Evolutionary conservation across 92 coral and sea anemone species (phyloP).

Genomic region (Epizoanthus rinbou): DNA sequence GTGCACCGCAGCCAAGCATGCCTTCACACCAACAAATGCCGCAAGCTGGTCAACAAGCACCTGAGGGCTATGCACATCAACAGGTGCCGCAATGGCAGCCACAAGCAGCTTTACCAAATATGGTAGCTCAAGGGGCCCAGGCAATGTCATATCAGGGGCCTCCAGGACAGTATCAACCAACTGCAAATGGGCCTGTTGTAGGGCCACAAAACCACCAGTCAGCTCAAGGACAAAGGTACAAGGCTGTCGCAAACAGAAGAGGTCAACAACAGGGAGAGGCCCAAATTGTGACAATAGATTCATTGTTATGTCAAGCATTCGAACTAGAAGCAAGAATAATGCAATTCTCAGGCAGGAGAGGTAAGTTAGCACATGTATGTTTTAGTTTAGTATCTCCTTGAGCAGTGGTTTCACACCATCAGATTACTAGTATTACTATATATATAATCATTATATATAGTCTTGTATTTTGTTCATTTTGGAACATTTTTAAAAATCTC

Average conservation of each 20-base stretch:
- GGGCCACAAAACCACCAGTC: constrained; percentile 9
- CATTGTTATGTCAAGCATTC: constrained; percentile 81
- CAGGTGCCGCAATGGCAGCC: constrained; percentile 39
- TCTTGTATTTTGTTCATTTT: no score
- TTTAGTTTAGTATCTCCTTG: no score
- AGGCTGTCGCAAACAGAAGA: not conserved
- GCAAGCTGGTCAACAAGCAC: constrained; percentile 44
- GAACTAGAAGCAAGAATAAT: constrained; percentile 79
- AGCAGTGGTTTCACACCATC: no score
- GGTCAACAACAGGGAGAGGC: constrained; percentile 24
- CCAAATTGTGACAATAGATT: constrained; percentile 78
- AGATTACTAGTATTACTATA: no score
- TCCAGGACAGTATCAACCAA: constrained; percentile 12
- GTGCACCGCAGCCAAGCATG: constrained; percentile 20
- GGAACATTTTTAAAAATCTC: no score
- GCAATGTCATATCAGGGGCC: constrained; percentile 20
- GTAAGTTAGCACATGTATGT: constrained; percentile 43
- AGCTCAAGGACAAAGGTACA: not conserved
- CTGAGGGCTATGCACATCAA: constrained; percentile 26
- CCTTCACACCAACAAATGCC: constrained; percentile 35
- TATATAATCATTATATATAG: no score
- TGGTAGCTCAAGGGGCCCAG: constrained; percentile 30
- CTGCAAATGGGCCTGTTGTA: not conserved
- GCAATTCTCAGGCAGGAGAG: constrained; percentile 85
- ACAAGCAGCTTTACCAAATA: constrained; percentile 39